Conservation (phyloP, 2,797 vertebrate genomes). For the Dendrocincla fuliginosa region DNA sequence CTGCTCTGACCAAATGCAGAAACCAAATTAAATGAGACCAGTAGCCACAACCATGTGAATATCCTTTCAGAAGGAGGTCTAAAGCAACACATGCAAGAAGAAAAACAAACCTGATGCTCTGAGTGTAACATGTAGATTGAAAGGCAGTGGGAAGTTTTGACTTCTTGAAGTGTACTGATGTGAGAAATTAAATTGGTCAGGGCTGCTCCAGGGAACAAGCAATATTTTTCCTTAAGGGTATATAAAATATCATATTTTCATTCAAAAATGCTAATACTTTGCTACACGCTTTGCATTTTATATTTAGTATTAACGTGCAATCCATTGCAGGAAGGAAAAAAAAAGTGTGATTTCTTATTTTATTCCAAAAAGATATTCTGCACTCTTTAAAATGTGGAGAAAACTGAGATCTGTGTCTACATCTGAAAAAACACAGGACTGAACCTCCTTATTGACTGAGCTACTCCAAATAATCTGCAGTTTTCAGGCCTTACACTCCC, state of each 20-base stretch:
- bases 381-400: background rate
- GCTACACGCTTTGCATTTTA: background rate
- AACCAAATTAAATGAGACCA: background rate
- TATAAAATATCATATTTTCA: background rate
- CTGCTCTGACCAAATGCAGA: background rate
- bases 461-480: background rate
- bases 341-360: background rate
- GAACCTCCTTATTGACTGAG: background rate
- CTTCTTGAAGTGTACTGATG: background rate
- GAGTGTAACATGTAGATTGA: background rate
- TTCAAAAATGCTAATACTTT: background rate
- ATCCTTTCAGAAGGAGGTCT: background rate
- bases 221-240: background rate
- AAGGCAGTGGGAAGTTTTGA: background rate
- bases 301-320: background rate
- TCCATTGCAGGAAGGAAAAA: background rate
- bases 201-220: background rate
- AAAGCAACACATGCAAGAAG: background rate
- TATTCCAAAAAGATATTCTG: background rate
- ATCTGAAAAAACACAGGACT: background rate
- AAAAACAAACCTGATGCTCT: background rate
- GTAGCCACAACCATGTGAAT: background rate
- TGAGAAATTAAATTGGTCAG: slow-evolving; percentile 32
- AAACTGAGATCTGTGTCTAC: fast-evolving
- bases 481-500: background rate